Percentiles rank a stretch among this genome's conserved stretches.
Conservation (phyloP, 1,140 invertebrate species). For the Heliconius hewitsoni region DNA sequence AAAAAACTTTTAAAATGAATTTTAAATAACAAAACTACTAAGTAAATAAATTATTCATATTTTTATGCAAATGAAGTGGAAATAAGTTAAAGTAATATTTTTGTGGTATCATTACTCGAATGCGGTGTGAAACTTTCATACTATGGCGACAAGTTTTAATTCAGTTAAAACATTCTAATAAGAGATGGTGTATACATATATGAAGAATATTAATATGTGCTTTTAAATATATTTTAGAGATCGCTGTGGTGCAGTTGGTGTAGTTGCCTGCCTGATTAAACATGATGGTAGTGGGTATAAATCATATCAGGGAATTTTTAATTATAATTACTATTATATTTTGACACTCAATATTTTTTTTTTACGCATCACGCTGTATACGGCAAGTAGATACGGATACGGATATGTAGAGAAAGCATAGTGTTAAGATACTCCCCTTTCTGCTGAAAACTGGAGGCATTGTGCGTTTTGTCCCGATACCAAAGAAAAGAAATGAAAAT, state of each 20-base stretch:
- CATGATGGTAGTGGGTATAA: background rate
- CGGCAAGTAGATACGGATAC: background rate
- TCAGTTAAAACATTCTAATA: constrained; percentile 3
- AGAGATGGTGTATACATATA: background rate
- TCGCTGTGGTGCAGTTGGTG: background rate
- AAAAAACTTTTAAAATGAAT: constrained; percentile 3
- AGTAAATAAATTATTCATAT: constrained; percentile 14
- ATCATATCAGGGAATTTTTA: background rate
- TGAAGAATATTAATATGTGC: background rate
- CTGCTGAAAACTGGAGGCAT: background rate
- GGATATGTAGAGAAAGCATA: background rate
- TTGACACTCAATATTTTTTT: too few species aligned
- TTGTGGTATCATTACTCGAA: constrained; percentile 1
- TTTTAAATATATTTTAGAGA: background rate
- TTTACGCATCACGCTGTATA: background rate
- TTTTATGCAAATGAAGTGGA: constrained; percentile 10
- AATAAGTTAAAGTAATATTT: constrained; percentile 8
- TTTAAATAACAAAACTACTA: constrained; percentile 12
- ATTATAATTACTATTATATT: too few species aligned
- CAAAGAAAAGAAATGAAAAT: too few species aligned
- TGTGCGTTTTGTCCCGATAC: too few species aligned
- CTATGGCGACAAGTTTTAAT: constrained; percentile 1
- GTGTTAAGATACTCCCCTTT: background rate
- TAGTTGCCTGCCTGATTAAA: background rate
- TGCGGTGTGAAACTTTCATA: background rate